Percentiles rank a stretch among this genome's conserved stretches.
phyloP scores from a whole-genome alignment of 1,140 invertebrate genomes.

The Rhopalosiphum padi region DNA sequence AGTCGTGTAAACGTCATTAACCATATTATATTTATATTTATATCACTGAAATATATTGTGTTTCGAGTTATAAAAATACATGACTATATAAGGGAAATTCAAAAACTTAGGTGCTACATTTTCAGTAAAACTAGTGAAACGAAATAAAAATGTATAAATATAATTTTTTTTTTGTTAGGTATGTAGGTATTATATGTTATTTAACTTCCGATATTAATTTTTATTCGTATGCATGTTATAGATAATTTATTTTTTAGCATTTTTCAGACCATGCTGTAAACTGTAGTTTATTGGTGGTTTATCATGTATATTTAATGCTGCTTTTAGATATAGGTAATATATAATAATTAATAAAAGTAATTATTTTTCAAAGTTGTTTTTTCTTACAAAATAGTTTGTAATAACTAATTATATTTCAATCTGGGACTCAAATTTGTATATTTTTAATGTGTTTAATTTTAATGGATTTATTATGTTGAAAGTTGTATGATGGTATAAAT shows the following conservation, averaged over 20 bases:
- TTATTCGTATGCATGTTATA: not conserved
- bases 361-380: not conserved
- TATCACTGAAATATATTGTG: not conserved
- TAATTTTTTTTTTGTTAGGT: too few relatives aligned
- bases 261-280: not conserved
- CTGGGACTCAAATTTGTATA: not conserved
- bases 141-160: not conserved
- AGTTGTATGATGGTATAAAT: not conserved
- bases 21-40: not conserved
- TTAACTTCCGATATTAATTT: not conserved
- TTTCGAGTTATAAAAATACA: not conserved
- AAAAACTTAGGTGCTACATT: not conserved
- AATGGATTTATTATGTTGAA: not conserved
- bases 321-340: not conserved
- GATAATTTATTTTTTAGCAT: not conserved
- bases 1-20: not conserved
- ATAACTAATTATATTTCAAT: not conserved
- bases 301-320: not conserved
- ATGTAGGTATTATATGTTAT: not conserved
- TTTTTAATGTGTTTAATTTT: too few relatives aligned
- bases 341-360: not conserved
- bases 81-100: not conserved
- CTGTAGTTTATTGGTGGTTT: not conserved
- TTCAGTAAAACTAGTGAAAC: not conserved
- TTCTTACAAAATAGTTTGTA: not conserved